A percentile compares a stretch with the other conserved stretches of the same genome.
phyloP scores from a whole-genome alignment of 1,140 invertebrate genomes.

The Melitaea cinxia region DNA sequence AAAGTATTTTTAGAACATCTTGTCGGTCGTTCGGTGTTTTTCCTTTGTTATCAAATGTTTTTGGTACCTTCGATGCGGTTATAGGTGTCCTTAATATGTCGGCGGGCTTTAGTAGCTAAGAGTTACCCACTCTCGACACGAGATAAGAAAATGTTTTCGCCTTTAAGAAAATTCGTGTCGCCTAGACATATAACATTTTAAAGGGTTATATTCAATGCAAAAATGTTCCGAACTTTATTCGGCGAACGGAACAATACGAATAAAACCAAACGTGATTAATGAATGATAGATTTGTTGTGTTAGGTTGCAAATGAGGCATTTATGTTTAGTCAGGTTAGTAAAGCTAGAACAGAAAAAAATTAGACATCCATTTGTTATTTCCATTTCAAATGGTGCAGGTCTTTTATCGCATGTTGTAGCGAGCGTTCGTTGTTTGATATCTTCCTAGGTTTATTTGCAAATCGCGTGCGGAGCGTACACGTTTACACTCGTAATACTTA shows the following conservation, averaged over 20 bases:
- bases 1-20: slow-evolving; percentile 81
- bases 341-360: slow-evolving; percentile 45
- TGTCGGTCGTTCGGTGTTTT: slow-evolving; percentile 74
- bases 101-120: slow-evolving; percentile 49
- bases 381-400: slow-evolving; percentile 65
- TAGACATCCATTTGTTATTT: slow-evolving; percentile 67
- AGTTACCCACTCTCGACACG: slow-evolving; percentile 44
- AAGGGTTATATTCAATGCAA: slow-evolving; percentile 6
- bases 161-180: slow-evolving; percentile 26
- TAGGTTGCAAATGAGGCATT: slow-evolving; percentile 3
- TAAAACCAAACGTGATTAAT: background rate
- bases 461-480: slow-evolving; percentile 68
- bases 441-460: slow-evolving; percentile 77
- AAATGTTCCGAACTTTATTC: background rate
- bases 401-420: slow-evolving; percentile 72
- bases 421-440: slow-evolving; percentile 71
- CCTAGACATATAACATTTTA: slow-evolving; percentile 1
- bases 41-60: slow-evolving; percentile 78
- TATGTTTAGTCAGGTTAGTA: slow-evolving; percentile 20
- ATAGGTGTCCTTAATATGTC: slow-evolving; percentile 64
- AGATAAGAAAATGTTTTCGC: slow-evolving; percentile 49
- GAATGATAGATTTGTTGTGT: background rate
- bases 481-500: slow-evolving; percentile 68
- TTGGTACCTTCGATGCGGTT: slow-evolving; percentile 62
- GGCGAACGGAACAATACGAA: background rate